Evolutionary conservation across 2,797 vertebrate species (phyloP), one percentile per base, ranked within the genome.

Genomic region (Enteromius argenteus): DNA sequence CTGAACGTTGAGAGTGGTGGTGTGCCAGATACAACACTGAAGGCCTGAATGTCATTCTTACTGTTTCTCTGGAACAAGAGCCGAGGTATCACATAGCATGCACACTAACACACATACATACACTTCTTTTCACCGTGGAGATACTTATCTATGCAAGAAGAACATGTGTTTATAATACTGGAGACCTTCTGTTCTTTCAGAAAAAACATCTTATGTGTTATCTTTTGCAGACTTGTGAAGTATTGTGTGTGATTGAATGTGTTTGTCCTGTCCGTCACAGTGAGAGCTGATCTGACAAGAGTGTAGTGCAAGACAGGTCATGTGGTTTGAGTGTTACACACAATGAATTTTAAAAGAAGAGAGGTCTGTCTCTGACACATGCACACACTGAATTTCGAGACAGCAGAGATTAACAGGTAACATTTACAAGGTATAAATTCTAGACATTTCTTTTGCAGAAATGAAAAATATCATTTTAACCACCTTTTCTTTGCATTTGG

Each of bases 21-120:
- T 66, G 56, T 46, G 30, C 56, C 58, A 64, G 73, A 19, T 79
- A 72, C 53, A 82, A 62, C 66, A 72, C 67, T n/a, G 30, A 84
- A 79, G 83, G 73, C 80, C 86, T 85, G 80, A 76, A 58, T 84
- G 89, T 91, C 85, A 84, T 77, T 87, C 88, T 88, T 37, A 80
- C 11, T 86, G 32, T 85, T 58, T 84, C 80, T 82, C 72, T 92
- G 92, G 91, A 95, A 95, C 90, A 91, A 84, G 93, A 95, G 91
- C 92, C 86, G 89, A 90, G 89, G 87, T 93, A 93, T 93, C 92
- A 86, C 86, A 89, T 91, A 84, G 46, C 92, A 88, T 51, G 11
- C 79, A 62, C 76, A 89, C 85, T 84, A 79, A 72, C 85, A 88
- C 80, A 82, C 21, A 0, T n/a, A 53, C 78, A 89, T 85, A 86